Evolutionary conservation across 2,888 invertebrate genomes (phyloP).

Genomic region (Seira sanloemensis): DNA sequence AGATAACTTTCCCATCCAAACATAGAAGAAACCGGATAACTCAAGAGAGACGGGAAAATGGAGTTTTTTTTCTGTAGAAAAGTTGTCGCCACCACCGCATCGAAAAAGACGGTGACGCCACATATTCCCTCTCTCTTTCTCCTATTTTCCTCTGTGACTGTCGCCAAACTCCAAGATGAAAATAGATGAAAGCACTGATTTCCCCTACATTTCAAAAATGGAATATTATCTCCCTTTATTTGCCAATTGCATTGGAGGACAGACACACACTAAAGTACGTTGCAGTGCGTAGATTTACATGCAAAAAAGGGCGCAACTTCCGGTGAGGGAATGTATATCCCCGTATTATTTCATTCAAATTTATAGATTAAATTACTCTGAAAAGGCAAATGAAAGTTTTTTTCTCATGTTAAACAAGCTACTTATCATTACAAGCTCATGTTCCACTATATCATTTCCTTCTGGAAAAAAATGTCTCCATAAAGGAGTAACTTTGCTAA

Average conservation of each 20-base stretch:
- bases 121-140: slow-evolving; percentile 11
- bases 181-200: slow-evolving; percentile 6
- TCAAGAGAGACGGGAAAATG: background rate
- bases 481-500: background rate
- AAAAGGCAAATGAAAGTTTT: slow-evolving; percentile 4
- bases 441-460: background rate
- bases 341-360: background rate
- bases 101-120: slow-evolving; percentile 41
- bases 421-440: background rate
- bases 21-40: background rate
- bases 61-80: background rate
- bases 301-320: background rate
- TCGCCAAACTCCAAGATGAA: slow-evolving; percentile 8
- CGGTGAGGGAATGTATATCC: background rate
- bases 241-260: background rate
- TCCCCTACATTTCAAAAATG: background rate
- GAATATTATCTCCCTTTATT: background rate
- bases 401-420: background rate
- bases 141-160: slow-evolving; percentile 26
- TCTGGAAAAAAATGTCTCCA: background rate
- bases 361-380: background rate
- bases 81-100: slow-evolving; percentile 2
- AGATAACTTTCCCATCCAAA: slow-evolving; percentile 1
- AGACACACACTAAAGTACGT: too few relatives aligned
- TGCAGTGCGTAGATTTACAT: background rate